Percentiles rank a stretch among this genome's conserved stretches.
Conservation (phyloP, 1,140 invertebrate species). For the Heterodera schachtii region DNA sequence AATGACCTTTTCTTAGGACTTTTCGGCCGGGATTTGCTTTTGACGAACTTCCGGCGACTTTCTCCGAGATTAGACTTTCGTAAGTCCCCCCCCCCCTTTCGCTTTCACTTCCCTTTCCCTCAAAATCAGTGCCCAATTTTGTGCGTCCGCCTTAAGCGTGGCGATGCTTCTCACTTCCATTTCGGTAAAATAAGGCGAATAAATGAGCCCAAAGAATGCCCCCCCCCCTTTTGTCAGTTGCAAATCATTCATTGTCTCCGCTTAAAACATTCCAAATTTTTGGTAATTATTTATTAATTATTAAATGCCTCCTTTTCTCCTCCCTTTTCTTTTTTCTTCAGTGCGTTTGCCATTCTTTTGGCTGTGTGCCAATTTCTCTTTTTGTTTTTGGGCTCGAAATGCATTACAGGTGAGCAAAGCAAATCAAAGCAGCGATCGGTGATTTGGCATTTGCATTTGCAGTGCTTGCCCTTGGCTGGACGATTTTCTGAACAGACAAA, state of each 20-base stretch:
- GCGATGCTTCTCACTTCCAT: conserved; percentile 45
- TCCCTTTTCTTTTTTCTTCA: conserved; percentile 41
- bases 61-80: conserved; percentile 52
- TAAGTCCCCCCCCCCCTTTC: not conserved
- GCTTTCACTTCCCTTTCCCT: not conserved
- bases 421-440: too few species aligned
- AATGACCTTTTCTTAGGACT: conserved; percentile 41
- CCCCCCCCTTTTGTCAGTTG: conserved; percentile 3
- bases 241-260: conserved; percentile 47
- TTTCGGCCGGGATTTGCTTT: conserved; percentile 36
- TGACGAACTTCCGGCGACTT: conserved; percentile 51
- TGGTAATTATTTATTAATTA: conserved; percentile 38
- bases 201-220: not conserved
- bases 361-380: conserved; percentile 58
- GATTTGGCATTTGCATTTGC: too few species aligned
- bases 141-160: conserved; percentile 14
- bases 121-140: conserved; percentile 47
- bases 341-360: conserved; percentile 64
- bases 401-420: conserved; percentile 50
- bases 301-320: not conserved
- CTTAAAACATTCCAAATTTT: conserved; percentile 48
- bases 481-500: conserved; percentile 55
- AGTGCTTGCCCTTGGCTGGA: conserved; percentile 61
- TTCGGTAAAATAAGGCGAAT: not conserved
- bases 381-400: conserved; percentile 64